Base-by-base conservation (phyloP, 2,113 vertebrate species). In the Lutjanus erythropterus region DNA sequence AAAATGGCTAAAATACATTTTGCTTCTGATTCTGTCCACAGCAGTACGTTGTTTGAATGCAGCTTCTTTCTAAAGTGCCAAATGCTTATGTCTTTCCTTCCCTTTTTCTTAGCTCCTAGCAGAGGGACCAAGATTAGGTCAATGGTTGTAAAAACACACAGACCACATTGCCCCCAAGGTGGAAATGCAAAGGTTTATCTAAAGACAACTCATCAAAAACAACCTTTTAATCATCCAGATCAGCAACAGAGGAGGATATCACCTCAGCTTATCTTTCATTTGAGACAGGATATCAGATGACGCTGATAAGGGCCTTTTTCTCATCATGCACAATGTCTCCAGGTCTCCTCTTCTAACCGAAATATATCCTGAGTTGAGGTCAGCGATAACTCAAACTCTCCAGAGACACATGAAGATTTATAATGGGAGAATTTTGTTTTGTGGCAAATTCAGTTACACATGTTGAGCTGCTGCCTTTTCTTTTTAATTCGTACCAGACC, bases 241-340 rank as follows among this genome's bases (percentile, higher is more conserved):
- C 84, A 75, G 73, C 33, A 49, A 14, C 65, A 69, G 62, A 61
- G 59, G 70, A 90, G 84, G 85, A 83, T 89, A 88, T 89, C 69
- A 90, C 56, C 83, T 25, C 1, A 23, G 78, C 62, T 89, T 85
- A 88, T 85, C 87, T 82, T 92, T 92, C 79, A 88, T 91, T 91
- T 85, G 80, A 86, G 85, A 83, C 82, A 56, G 89, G 87, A 87
- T 88, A 92, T 89, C 83, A 88, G 86, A 80, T 81, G 69, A 73
- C 4, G 47, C 67, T 59, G 79, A 84, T 80, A 88, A 49, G 52
- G 44, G 42, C 15, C 55, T 69, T 75, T 75, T 85, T 85, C 81
- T 88, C 78, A 91, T 85, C 85, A 81, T 56, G 33, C 33, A 71
- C 64, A 31, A 29, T 64, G 83, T 84, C 80, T 86, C 49, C 41